Percentiles rank a stretch among this genome's conserved stretches.
phyloP scores from a whole-genome alignment of 2,113 vertebrate genomes.

The Paradoxurus hermaphroditus region DNA sequence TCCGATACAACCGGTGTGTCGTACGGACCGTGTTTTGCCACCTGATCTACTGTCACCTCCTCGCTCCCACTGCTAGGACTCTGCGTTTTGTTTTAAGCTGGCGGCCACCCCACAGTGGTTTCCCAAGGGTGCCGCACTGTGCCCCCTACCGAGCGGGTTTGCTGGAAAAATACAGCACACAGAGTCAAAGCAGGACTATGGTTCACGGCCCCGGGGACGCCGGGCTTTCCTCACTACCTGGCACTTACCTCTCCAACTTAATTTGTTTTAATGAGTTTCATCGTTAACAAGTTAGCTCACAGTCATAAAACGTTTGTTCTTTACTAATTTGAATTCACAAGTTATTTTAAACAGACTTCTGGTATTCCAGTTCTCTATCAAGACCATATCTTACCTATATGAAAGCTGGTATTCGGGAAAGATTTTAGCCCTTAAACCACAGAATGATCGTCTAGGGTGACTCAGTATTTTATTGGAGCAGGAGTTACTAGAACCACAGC shows the following conservation, averaged over 20 bases:
- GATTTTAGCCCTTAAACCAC: background rate
- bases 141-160: background rate
- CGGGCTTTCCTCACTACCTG: background rate
- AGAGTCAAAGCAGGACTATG: too few relatives aligned
- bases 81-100: background rate
- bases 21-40: too few relatives aligned
- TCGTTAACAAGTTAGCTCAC: background rate
- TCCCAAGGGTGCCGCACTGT: rapidly evolving
- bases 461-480: background rate
- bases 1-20: rapidly evolving
- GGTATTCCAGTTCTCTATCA: background rate
- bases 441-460: background rate
- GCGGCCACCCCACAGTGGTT: background rate
- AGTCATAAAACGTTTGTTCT: background rate
- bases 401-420: background rate
- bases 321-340: background rate
- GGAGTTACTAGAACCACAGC: background rate
- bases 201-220: background rate
- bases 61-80: background rate
- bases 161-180: background rate
- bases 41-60: too few relatives aligned
- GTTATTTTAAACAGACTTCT: background rate
- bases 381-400: background rate
- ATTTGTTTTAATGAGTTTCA: background rate
- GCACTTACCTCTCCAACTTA: background rate